phyloP scores from a whole-genome alignment of 2,797 vertebrate genomes.

The Thripadectes ignobilis region DNA sequence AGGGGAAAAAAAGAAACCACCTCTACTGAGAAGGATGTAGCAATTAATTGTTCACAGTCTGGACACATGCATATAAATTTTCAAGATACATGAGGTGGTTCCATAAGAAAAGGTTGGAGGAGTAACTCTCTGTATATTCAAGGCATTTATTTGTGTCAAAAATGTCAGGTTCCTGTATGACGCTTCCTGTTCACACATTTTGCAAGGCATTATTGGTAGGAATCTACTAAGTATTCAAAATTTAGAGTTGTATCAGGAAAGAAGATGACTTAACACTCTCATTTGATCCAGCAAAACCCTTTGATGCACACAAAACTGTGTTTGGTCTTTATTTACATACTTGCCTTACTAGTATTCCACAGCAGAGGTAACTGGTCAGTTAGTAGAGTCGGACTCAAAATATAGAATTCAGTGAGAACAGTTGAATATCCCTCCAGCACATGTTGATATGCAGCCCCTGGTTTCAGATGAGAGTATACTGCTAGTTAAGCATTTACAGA shows the following conservation, averaged over 20 bases:
- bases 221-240: background rate
- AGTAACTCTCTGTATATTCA: background rate
- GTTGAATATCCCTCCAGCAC: background rate
- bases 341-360: background rate
- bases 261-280: background rate
- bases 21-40: background rate
- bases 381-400: background rate
- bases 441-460: background rate
- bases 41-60: constrained; percentile 54
- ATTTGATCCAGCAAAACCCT: background rate
- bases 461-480: background rate
- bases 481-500: background rate
- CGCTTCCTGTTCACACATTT: background rate
- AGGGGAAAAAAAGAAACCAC: background rate
- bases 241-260: background rate
- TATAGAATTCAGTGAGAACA: background rate
- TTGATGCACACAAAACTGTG: background rate
- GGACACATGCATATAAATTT: constrained; percentile 38
- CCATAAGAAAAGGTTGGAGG: background rate
- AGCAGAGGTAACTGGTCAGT: background rate
- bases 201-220: background rate
- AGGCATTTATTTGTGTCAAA: background rate
- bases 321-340: background rate
- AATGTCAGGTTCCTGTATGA: background rate
- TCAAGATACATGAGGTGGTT: background rate